phyloP scores from a whole-genome alignment of 2,113 vertebrate species.

The Mustela nigripes region DNA sequence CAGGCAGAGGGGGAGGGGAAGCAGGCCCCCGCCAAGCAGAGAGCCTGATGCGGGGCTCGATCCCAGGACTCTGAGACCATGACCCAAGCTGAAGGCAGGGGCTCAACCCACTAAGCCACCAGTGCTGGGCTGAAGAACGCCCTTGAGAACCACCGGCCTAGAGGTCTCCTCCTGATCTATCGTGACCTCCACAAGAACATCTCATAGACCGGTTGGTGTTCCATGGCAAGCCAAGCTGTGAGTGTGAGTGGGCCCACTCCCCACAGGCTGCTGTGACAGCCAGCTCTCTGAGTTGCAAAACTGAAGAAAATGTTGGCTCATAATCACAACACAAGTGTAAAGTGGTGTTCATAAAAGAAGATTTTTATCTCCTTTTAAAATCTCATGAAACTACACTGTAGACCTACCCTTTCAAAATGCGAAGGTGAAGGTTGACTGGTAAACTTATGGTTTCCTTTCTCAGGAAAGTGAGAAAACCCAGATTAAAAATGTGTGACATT shows the following conservation, averaged over 20 bases:
- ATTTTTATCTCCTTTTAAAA: neutral
- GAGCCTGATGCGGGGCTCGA: too few species aligned
- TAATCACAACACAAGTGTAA: neutral
- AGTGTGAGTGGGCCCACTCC: neutral
- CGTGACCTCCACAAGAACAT: fast-evolving
- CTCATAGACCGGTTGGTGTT: neutral
- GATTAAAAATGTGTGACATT: neutral
- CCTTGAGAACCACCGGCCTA: fast-evolving
- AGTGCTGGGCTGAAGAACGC: neutral
- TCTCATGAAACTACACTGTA: neutral
- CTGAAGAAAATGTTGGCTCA: neutral
- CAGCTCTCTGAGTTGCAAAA: neutral
- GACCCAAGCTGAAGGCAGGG: too few species aligned
- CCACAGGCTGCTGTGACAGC: too few species aligned
- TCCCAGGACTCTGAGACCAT: too few species aligned
- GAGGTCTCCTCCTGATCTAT: neutral
- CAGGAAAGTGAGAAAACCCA: neutral
- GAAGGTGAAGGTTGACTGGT: neutral
- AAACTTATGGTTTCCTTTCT: neutral
- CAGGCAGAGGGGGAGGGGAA: too few species aligned
- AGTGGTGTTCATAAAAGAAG: neutral
- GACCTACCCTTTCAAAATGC: neutral
- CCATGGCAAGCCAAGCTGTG: fast-evolving
- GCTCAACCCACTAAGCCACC: too few species aligned
- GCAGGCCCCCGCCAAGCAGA: too few species aligned